These are phyloP conservation scores for Xanthorhoe spadicearia DNA, from an alignment of 2,888 invertebrate genomes.

Conservation along the genomic window DNA sequence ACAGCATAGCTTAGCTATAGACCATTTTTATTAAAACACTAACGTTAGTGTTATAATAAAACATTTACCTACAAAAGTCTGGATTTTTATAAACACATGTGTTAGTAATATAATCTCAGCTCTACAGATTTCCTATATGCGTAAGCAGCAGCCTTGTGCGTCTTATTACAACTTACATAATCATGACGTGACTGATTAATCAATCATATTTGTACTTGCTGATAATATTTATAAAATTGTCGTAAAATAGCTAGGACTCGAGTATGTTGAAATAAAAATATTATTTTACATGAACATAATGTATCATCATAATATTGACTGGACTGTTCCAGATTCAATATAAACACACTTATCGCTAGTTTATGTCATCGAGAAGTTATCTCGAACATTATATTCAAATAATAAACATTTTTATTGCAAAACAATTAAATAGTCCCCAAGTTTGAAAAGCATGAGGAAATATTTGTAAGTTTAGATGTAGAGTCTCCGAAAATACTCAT, in stretches of 20 bases:
- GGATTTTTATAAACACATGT: too few species aligned
- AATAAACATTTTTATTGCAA: neutral
- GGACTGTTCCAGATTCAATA: constrained; percentile 35
- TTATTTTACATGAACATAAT: constrained; percentile 19
- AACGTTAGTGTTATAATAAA: too few species aligned
- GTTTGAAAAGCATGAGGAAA: neutral
- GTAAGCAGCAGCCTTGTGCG: neutral
- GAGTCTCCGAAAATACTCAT: neutral
- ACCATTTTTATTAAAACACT: too few species aligned
- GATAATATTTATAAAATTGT: constrained; percentile 10
- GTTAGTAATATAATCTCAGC: too few species aligned
- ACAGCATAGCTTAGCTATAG: too few species aligned
- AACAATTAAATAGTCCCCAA: neutral
- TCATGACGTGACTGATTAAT: constrained; percentile 1
- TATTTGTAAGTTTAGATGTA: neutral
- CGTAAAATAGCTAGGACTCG: constrained; percentile 1
- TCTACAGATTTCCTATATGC: neutral
- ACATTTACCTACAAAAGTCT: too few species aligned
- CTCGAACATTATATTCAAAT: constrained; percentile 1
- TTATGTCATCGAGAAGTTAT: constrained; percentile 13
- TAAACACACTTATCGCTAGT: constrained; percentile 42
- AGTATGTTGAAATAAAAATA: constrained; percentile 32
- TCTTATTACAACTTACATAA: neutral
- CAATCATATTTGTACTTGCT: neutral
- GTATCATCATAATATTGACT: constrained; percentile 43